These are phyloP conservation scores for Hypercompe scribonia DNA, from an alignment of 2,888 invertebrate species.

Conservation along the genomic window DNA sequence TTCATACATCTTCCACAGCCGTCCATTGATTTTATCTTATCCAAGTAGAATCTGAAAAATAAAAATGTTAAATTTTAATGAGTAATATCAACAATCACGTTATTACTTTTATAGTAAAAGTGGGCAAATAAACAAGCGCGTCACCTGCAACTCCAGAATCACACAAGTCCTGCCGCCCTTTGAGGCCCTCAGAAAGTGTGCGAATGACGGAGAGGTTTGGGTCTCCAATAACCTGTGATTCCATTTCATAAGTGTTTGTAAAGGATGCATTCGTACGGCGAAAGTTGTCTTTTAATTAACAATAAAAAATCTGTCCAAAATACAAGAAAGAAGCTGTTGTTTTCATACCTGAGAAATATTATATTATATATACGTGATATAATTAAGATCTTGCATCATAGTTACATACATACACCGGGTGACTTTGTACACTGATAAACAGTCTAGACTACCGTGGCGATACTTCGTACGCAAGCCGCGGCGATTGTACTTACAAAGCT, in stretches of 20 bases:
- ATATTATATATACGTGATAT: not conserved
- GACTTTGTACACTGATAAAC: not conserved
- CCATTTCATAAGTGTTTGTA: no score
- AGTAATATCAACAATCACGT: no score
- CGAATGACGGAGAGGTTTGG: no score
- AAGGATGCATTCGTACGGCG: no score
- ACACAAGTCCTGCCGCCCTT: no score
- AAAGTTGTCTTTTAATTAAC: not conserved
- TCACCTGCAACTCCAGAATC: no score
- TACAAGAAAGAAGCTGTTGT: not conserved
- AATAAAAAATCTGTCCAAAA: not conserved
- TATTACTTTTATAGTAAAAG: not conserved
- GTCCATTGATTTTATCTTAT: conserved; percentile 93
- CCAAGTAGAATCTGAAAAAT: conserved; percentile 84
- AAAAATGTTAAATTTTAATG: not conserved
- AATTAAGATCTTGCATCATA: not conserved
- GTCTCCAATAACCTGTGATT: no score
- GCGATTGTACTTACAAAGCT: conserved; percentile 1
- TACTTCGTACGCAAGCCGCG: not conserved
- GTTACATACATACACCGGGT: not conserved
- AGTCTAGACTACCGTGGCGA: conserved; percentile 19
- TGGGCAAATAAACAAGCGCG: not conserved
- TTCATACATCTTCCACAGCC: conserved; percentile 96
- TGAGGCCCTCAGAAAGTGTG: no score
- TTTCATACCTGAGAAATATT: not conserved